Evolutionary conservation across 2,797 vertebrate species (phyloP).

Genomic region (Gymnoscopelus microlampas): DNA sequence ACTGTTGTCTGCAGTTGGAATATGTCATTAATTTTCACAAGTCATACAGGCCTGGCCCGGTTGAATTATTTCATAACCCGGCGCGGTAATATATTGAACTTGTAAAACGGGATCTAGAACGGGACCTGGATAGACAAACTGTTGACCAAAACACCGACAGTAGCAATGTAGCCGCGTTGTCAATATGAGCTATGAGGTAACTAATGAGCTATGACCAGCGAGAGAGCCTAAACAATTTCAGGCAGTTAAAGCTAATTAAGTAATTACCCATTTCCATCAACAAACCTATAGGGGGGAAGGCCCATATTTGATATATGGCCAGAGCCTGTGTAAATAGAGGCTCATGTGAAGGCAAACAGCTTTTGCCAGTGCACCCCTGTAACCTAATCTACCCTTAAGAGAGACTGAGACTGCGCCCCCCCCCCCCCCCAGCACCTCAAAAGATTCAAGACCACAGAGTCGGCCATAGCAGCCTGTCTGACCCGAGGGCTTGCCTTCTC

Average conservation of each 20-base stretch:
- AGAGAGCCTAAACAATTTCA: conserved; percentile 19
- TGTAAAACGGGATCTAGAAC: too few species aligned
- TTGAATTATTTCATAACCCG: too few species aligned
- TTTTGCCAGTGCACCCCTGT: conserved; percentile 60
- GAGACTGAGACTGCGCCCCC: conserved; percentile 38
- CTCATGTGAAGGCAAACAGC: conserved; percentile 69
- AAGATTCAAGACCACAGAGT: conserved; percentile 35
- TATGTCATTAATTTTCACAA: too few species aligned
- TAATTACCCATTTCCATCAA: conserved; percentile 59
- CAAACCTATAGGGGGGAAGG: conserved; percentile 48
- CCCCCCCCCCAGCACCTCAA: conserved; percentile 38
- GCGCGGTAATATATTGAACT: too few species aligned
- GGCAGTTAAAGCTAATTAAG: conserved; percentile 46
- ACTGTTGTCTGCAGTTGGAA: conserved; percentile 6
- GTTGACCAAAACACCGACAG: neutral
- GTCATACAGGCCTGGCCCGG: too few species aligned
- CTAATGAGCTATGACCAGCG: conserved; percentile 51
- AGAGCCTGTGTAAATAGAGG: conserved; percentile 76
- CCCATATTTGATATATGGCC: conserved; percentile 59
- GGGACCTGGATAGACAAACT: too few species aligned
- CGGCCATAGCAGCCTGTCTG: conserved; percentile 21
- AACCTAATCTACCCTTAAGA: conserved; percentile 63
- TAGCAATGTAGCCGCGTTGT: conserved; percentile 9
- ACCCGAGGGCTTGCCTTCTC: conserved; percentile 42
- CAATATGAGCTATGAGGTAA: conserved; percentile 23